Evolutionary conservation across 2,797 vertebrate genomes (phyloP), one percentile per base, ranked within the genome.

Genomic region (Macroramphosus scolopax): DNA sequence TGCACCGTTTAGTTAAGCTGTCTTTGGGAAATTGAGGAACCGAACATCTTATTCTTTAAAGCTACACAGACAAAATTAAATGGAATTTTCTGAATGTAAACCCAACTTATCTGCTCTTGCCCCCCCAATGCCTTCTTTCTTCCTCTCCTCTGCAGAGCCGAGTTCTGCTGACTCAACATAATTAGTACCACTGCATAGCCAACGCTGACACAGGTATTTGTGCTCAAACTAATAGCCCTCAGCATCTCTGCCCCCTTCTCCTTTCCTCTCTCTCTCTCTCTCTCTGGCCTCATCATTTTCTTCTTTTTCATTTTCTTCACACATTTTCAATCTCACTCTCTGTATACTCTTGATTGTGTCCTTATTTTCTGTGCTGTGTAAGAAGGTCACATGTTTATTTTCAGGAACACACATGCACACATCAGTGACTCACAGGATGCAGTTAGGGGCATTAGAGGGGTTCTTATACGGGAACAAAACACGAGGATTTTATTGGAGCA

Each of bases 131-230:
- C 18, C 47, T 60, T 46, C 20, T 24, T 18, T 16, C 41, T 51
- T 62, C 69, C 20, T 3, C 6, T 22, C 51, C 53, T 53, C 69
- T 60, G 55, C 78, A 71, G 56, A 67, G 65, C 55, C 30, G 46
- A 58, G 53, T 20, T 45, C 9, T 68, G 86, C 80, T 78, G 77
- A 82, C 63, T 86, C 85, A 59, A 38, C 81, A 77, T 51, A 71
- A 77, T 48, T 38, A 53, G 41, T 34, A 65, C 43, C 52, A 51
- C 24, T 13, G 65, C 70, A 63, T 10, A 15, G 55, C 1, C 8
- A 65, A 59, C 6, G 87, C 85, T 89, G 83, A 83, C 74, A 58
- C 44, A 51, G 63, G 67, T 65, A 69, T 77, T 76, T 76, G 54
- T 62, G 65, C 52, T 58, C 13, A 48, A 75, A 72, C 45, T 74